Conservation (phyloP, 2,797 vertebrate species). For the Cyprinodon diabolis region DNA sequence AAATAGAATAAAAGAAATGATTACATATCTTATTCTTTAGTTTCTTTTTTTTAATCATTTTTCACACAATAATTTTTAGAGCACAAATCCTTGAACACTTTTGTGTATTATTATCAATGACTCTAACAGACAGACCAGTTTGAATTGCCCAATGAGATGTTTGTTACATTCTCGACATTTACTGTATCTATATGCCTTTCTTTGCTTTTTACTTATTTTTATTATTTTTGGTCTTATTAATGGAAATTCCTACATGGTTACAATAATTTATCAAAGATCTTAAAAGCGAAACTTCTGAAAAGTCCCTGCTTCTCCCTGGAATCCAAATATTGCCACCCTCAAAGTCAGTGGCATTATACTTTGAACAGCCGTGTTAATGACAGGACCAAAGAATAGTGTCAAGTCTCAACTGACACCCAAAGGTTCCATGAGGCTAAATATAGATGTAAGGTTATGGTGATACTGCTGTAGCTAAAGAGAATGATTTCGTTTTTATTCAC, state of each 20-base stretch:
- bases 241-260: not conserved
- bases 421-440: slow-evolving; percentile 37
- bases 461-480: slow-evolving; percentile 27
- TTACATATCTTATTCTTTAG: too few relatives aligned
- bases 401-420: slow-evolving; percentile 27
- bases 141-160: too few relatives aligned
- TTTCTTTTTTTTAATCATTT: too few relatives aligned
- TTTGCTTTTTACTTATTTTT: not conserved
- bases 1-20: too few relatives aligned
- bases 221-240: not conserved
- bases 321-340: slow-evolving; percentile 27
- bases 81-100: too few relatives aligned
- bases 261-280: slow-evolving; percentile 18
- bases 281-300: slow-evolving; percentile 17
- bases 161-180: not conserved
- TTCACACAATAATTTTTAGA: too few relatives aligned
- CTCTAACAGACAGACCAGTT: too few relatives aligned
- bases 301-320: slow-evolving; percentile 8
- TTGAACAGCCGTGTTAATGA: slow-evolving; percentile 43
- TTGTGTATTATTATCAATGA: too few relatives aligned
- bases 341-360: slow-evolving; percentile 24
- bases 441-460: slow-evolving; percentile 20
- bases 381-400: slow-evolving; percentile 33
- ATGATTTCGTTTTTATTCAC: slow-evolving; percentile 23
- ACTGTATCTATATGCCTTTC: not conserved